Conservation (phyloP, 2,888 invertebrate genomes). For the Lepidocyrtinus sp. region DNA sequence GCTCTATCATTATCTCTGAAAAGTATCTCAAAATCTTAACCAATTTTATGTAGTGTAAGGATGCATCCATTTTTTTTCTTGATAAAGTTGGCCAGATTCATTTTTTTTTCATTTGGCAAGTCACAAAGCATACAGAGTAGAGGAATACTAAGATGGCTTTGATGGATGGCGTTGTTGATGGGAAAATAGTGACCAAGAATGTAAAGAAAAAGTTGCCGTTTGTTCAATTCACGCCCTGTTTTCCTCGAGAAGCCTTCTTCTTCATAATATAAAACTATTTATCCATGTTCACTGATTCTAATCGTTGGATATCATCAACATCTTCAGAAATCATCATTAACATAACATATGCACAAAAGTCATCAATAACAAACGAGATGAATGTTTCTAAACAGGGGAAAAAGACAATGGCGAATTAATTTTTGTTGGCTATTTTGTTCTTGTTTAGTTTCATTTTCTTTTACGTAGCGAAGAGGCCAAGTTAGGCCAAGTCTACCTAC, state of each 20-base stretch:
- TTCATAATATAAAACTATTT: slow-evolving; percentile 7
- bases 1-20: slow-evolving; percentile 29
- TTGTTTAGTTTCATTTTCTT: not conserved
- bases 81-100: not conserved
- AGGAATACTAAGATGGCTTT: not conserved
- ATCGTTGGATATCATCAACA: slow-evolving; percentile 16
- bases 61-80: not conserved
- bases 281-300: slow-evolving; percentile 14
- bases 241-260: slow-evolving; percentile 12
- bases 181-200: slow-evolving; percentile 14
- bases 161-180: slow-evolving; percentile 5
- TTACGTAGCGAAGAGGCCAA: not conserved
- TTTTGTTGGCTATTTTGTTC: slow-evolving; percentile 7
- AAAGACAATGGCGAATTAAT: slow-evolving; percentile 36
- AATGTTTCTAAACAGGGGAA: not conserved
- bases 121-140: not conserved
- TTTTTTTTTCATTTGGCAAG: slow-evolving; percentile 8
- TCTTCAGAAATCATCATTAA: slow-evolving; percentile 22
- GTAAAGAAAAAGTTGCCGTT: not conserved
- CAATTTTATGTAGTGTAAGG: not conserved
- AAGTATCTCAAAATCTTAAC: not conserved
- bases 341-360: slow-evolving; percentile 40
- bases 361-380: slow-evolving; percentile 40
- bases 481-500: slow-evolving; percentile 7
- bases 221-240: slow-evolving; percentile 32